Evolutionary conservation across 2,797 vertebrate genomes (phyloP), one percentile per base, ranked within the genome.

Genomic region (Fringilla coelebs): DNA sequence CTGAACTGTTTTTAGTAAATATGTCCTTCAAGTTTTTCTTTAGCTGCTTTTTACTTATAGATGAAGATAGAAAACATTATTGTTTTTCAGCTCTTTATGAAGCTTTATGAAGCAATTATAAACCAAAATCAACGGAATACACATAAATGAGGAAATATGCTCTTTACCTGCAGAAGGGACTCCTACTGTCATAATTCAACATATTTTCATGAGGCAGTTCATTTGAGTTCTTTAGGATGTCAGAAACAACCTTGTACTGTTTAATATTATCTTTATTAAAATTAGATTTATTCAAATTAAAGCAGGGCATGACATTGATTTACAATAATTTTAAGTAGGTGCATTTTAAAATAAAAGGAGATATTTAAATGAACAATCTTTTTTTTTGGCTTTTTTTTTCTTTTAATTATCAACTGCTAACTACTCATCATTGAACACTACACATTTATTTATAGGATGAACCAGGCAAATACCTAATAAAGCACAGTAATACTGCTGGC

Each of bases 181-280:
- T 78, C n/a, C 70, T 43, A 70, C 43, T 70, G 40, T 75, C 63
- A 38, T 84, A 86, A 92, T 68, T 89, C 82, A 78, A 88, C 38
- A 71, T 66, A 45, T 60, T 90, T 84, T 61, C 45, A 58, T 17
- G 32, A 84, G 71, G 45, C 32, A 10, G 51, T 61, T 93, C 82
- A 72, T 49, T 73, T 63, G 61, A 88, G 54, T 84, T 82, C 81
- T 85, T 94, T 58, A 88, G 88, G 75, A 90, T 58, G 48, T 67
- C 85, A 93, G 80, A 88, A 94, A 88, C 71, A 90, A 81, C 32
- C 73, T 58, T 55, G 29, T 24, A 72, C 70, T 95, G 60, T 75
- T 94, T 96, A 94, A 88, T 71, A 93, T 54, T 85, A 87, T 82
- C 87, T 91, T 90, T 85, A 86, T 73, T 84, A 90, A 94, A 91